Conservation (phyloP, 1,140 invertebrate species). For the Papilio glaucus region DNA sequence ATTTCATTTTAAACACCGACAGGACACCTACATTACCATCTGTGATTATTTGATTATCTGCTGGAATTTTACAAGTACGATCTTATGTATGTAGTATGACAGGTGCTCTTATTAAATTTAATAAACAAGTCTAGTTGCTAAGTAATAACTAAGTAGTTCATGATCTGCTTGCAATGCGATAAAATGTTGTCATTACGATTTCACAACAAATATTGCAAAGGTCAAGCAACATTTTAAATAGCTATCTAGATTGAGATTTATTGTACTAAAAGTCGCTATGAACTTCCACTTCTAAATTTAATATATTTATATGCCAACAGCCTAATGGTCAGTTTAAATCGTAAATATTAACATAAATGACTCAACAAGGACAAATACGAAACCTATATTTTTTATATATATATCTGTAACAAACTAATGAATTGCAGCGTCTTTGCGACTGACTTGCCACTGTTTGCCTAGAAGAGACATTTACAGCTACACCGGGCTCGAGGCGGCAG, state of each 20-base stretch:
- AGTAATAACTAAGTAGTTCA: constrained; percentile 21
- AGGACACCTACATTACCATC: not conserved
- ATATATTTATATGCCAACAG: constrained; percentile 15
- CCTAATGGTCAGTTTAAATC: not conserved
- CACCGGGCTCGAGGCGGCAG: no score
- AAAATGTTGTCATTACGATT: constrained; percentile 30
- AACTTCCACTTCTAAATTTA: not conserved
- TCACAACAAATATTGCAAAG: constrained; percentile 20
- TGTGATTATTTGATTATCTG: not conserved
- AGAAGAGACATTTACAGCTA: no score
- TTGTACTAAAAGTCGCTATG: constrained; percentile 22
- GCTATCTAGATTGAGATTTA: constrained; percentile 35
- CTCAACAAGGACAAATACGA: not conserved
- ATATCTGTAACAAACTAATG: no score
- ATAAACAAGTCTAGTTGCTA: not conserved
- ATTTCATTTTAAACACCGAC: not conserved
- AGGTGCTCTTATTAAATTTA: not conserved
- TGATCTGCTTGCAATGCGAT: constrained; percentile 12
- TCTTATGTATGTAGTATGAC: not conserved
- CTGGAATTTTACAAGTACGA: not conserved
- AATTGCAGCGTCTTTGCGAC: no score
- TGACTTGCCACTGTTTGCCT: no score
- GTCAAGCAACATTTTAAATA: constrained; percentile 28
- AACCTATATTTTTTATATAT: not conserved
- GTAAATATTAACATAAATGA: not conserved